Base-by-base conservation (phyloP, 2,113 vertebrate genomes). In the Scatophagus argus region DNA sequence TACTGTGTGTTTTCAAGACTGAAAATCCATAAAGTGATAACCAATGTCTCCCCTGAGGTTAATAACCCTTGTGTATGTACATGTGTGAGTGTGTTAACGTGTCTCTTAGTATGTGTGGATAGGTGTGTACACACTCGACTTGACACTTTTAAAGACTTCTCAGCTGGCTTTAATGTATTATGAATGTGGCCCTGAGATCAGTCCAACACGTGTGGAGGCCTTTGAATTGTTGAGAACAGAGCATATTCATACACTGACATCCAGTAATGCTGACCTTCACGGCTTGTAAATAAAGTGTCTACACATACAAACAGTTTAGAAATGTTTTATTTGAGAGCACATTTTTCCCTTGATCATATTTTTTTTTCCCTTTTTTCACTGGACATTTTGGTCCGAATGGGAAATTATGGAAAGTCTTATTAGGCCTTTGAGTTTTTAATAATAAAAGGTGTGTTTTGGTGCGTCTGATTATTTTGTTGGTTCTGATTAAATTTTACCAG, bases 161-260 rank as follows among this genome's bases (percentile, higher is more conserved):
- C 63, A 41, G 55, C 55, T 65, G 2, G 12, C 64, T 75, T 81
- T 73, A 69, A 90, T 93, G 62, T 79, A 90, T 93, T 80, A 91
- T 93, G 51, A 73, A 94, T 89, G 79, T 68, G 58, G 74, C 67
- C 69, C 83, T 75, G 64, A 82, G 85, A 88, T 91, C 85, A 91
- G 86, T 89, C 81, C 51, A 72, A 34, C 32, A 85, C 86, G 86
- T 75, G 56, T 68, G 32, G 74, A 88, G 60, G 13, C 49, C 32
- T 66, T 63, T 93, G 23, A 92, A 92, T 92, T 81, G 92, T 93
- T 92, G 8, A 91, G 27, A 16, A 67, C 36, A 4, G 71, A 27
- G 32, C 39, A 73, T 62, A 79, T 66, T 66, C 52, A 67, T 41
- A 74, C 32, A 36, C 64, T 29, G n/a, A 70, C 63, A 68, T 43